These are phyloP conservation scores for Empidonax alnorum DNA, from an alignment of 2,113 vertebrate genomes.

Conservation along the genomic window DNA sequence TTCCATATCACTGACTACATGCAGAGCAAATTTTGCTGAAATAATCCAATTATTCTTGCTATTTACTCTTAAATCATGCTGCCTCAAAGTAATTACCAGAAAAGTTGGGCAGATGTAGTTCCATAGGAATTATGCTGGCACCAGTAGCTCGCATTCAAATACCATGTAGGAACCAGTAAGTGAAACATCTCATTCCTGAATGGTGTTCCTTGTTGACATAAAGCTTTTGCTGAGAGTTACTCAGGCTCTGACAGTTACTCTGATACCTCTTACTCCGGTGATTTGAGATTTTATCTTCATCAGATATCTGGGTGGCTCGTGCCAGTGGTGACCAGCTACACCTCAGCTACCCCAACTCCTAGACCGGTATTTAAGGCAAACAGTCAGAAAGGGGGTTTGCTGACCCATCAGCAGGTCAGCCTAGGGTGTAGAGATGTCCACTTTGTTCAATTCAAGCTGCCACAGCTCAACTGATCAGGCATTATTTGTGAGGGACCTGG, in stretches of 20 bases:
- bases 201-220: background rate
- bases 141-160: background rate
- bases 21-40: background rate
- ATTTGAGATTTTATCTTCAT: background rate
- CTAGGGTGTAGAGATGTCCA: background rate
- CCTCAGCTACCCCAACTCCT: background rate
- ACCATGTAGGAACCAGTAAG: background rate
- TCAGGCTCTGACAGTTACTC: background rate
- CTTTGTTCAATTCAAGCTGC: background rate
- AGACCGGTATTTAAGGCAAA: background rate
- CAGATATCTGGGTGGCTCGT: background rate
- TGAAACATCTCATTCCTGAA: background rate
- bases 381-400: background rate
- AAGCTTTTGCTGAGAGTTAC: background rate
- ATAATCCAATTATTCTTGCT: conserved; percentile 14
- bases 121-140: background rate
- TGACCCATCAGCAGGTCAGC: background rate
- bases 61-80: conserved; percentile 5
- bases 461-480: rapidly evolving
- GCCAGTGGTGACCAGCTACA: background rate
- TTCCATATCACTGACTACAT: background rate
- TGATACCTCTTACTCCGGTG: background rate
- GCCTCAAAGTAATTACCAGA: background rate
- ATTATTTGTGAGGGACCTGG: background rate
- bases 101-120: background rate